Conservation (phyloP, 2,888 invertebrate species). For the Hemistola chrysoprasaria region DNA sequence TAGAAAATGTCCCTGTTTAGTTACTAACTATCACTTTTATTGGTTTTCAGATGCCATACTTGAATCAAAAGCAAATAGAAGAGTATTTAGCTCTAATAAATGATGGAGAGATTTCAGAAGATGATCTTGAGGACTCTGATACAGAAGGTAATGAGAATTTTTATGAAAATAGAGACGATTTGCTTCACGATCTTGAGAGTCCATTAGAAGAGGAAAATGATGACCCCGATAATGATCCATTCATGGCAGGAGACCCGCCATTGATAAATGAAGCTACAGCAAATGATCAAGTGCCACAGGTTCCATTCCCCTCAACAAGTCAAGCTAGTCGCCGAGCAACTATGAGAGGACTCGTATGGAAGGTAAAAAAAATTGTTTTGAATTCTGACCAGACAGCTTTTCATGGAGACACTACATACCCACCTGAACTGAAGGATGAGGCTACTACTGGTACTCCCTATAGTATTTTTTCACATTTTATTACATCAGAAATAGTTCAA, state of each 20-base stretch:
- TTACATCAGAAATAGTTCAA: constrained; percentile 16
- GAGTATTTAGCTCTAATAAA: constrained; percentile 39
- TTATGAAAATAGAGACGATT: constrained; percentile 39
- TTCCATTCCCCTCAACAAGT: constrained; percentile 39
- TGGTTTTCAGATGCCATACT: constrained; percentile 33
- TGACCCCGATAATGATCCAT: constrained; percentile 33
- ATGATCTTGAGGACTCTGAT: constrained; percentile 41
- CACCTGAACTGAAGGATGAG: constrained; percentile 40
- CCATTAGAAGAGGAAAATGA: constrained; percentile 36
- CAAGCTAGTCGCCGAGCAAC: constrained; percentile 41
- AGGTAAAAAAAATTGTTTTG: constrained; percentile 40
- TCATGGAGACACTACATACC: constrained; percentile 39
- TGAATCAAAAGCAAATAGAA: constrained; percentile 39
- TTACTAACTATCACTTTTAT: constrained; percentile 29
- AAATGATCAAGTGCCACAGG: constrained; percentile 37
- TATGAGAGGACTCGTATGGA: constrained; percentile 38
- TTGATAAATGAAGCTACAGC: constrained; percentile 36
- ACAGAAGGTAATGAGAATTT: constrained; percentile 35
- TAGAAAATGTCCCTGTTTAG: constrained; percentile 31
- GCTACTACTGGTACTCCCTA: constrained; percentile 37
- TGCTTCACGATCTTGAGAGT: constrained; percentile 40
- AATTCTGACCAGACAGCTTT: constrained; percentile 43
- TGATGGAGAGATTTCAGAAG: constrained; percentile 38
- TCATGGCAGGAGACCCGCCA: constrained; percentile 36
- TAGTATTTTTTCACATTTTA: constrained; percentile 20